Evolutionary conservation across 2,113 vertebrate species (phyloP).

Genomic region (Gobio gobio): DNA sequence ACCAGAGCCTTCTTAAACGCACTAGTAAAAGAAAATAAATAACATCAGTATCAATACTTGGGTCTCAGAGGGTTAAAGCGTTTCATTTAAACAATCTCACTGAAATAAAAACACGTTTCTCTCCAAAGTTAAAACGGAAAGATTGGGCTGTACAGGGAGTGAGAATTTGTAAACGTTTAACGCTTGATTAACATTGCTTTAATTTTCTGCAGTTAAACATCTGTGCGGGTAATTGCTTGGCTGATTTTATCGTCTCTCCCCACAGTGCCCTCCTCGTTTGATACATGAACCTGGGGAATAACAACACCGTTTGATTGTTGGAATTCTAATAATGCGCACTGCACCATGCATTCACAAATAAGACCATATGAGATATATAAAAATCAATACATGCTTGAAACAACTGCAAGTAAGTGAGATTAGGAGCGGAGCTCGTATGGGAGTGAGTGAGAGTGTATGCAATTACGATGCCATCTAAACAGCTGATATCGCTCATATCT

Average conservation of each 20-base stretch:
- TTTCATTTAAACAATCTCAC: neutral
- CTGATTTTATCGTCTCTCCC: conserved; percentile 56
- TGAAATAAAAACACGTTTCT: neutral
- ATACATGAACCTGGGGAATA: conserved; percentile 60
- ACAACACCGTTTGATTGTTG: conserved; percentile 54
- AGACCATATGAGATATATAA: neutral
- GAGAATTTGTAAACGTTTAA: conserved; percentile 54
- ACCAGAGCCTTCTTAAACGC: neutral
- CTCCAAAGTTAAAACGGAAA: neutral
- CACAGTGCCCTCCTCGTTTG: conserved; percentile 54
- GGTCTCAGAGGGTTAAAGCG: neutral
- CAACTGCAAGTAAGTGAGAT: conserved; percentile 47
- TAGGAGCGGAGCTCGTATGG: conserved; percentile 1
- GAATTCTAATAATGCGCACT: conserved; percentile 37
- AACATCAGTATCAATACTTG: neutral
- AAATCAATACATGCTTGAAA: conserved; percentile 5
- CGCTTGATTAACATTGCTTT: conserved; percentile 60
- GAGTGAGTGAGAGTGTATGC: no score
- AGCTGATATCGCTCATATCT: neutral
- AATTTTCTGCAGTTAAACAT: conserved; percentile 61
- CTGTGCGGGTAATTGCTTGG: conserved; percentile 62
- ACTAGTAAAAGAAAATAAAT: neutral
- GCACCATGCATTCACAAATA: conserved; percentile 27
- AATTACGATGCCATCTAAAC: conserved; percentile 11
- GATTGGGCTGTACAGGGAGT: neutral